Evolutionary conservation across 2,888 invertebrate species (phyloP), one percentile per base, ranked within the genome.

Genomic region (Tenthredo livida): DNA sequence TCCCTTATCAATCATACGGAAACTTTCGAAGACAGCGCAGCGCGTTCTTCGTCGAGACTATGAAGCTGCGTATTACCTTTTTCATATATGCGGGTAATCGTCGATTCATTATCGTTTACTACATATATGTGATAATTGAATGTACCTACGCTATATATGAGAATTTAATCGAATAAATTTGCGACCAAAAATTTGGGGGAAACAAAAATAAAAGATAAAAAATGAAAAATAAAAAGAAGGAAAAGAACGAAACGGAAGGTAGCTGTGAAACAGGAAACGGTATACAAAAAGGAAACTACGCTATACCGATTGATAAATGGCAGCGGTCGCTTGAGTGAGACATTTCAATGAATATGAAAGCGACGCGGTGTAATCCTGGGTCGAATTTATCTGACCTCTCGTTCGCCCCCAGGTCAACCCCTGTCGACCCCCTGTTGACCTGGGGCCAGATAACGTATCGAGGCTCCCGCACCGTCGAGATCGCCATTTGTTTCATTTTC

Each of bases 341-440:
- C 89, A 91, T 92, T 90, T 89, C 90, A 88, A 91, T 90, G 91
- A 93, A 93, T 92, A 92, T 92, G 91, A 92, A 92, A 92, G 92
- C 90, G 93, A 92, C 92, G 90, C 88, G 88, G 87, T 89, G 90
- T 93, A 91, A 93, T 92, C 91, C 91, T 65, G 88, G 89, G 88
- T 83, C 87, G 90, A 92, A 93, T 92, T 92, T 91, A 92, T 92
- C 90, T 90, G 90, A 91, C 89, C 91, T 83, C 67, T 67, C 80
- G 67, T 29, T 43, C 83, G 29, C 47, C 67, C 67, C 83, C 83
- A 43, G 67, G 83, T 67, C 67, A 67, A 83, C 67, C 83, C 83
- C 70, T 83, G 84, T 86, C 86, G 86, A 86, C 85, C 87, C 85
- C 84, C 85, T 82, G 84, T 73, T 85, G 84, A 84, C 65, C 80